These are phyloP conservation scores for Neoniphon sammara DNA, from an alignment of 2,797 vertebrate species.

Conservation along the genomic window DNA sequence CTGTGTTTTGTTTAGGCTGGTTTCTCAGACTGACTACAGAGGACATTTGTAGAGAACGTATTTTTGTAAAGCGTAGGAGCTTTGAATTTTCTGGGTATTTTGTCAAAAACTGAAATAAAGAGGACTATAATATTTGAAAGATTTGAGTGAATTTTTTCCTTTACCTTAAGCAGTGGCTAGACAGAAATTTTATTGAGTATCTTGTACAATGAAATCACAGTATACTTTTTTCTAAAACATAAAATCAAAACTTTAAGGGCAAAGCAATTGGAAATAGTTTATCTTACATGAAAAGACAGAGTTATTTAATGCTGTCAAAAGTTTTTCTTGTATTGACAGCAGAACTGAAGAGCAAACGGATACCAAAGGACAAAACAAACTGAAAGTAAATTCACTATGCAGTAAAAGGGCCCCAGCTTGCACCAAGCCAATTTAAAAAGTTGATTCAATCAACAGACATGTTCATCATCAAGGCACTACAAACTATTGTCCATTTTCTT, in stretches of 20 bases:
- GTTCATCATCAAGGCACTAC: conserved; percentile 8
- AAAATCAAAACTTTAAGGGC: neutral
- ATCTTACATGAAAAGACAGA: too few relatives aligned
- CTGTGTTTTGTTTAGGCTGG: conserved; percentile 89
- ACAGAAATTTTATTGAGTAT: neutral
- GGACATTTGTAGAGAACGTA: conserved; percentile 98
- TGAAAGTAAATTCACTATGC: too few relatives aligned
- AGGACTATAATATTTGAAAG: conserved; percentile 90
- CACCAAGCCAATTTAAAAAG: neutral
- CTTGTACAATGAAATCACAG: neutral
- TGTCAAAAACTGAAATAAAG: conserved; percentile 99
- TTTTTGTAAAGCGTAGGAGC: conserved; percentile 99
- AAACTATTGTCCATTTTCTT: conserved; percentile 1
- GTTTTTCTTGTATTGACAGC: neutral
- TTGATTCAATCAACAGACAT: conserved; percentile 13
- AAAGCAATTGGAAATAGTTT: neutral
- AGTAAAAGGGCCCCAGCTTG: neutral
- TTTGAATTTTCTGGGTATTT: conserved; percentile 99
- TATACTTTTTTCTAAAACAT: neutral
- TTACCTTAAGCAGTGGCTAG: neutral
- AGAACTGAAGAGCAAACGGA: neutral
- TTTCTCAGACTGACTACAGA: conserved; percentile 85
- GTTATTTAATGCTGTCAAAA: too few relatives aligned
- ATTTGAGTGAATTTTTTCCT: neutral
- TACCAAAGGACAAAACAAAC: neutral